Evolutionary conservation across 1,140 invertebrate species (phyloP), one percentile per base, ranked within the genome.

Genomic region (Aphidius gifuensis): DNA sequence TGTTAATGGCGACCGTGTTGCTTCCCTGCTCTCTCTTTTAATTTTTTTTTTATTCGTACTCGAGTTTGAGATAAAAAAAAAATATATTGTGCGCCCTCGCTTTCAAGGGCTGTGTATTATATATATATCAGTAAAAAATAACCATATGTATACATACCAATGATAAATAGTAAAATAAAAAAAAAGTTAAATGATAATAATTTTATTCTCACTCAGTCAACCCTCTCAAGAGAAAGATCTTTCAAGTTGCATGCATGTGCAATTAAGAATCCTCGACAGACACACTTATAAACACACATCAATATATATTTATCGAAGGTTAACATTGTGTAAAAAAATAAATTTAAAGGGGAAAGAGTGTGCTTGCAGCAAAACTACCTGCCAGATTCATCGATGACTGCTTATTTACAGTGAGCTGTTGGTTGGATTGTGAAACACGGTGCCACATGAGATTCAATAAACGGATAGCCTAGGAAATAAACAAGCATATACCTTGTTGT

Each of bases 1-100:
- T 80, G 76, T 78, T 79, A 78, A 79, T 79, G 75, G 76, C 72
- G 74, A 68, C 71, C 73, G 73, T 78, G 76, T 77, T 69, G 55
- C 61, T 69, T 65, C 67, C 68, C 69, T 66, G 63, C 61, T 55
- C 57, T 67, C 51, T 64, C 58, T 16, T 39, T 38, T 49, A 48
- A 46, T 39, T 43, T 39, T 21, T 38, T 44, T 43, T 48, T 54
- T 16, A 38, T 44, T 46, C 55, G 11, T 54, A 45, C 38, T 16
- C 1, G n/a, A 6, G 40, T 43, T 6, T 40, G 11, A 32, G 23
- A 43, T 40, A 4, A 40, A n/a, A 47, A 42, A 44, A 49, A 64
- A 43, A 67, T 64, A 64, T 64, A 67, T 67, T 64, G 42, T 62
- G 39, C 49, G 38, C 57, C 40, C 55, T 58, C 23, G 4, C 38